These are phyloP conservation scores for Cricetomys ansorgei DNA, from an alignment of 2,113 vertebrate species.

Conservation along the genomic window DNA sequence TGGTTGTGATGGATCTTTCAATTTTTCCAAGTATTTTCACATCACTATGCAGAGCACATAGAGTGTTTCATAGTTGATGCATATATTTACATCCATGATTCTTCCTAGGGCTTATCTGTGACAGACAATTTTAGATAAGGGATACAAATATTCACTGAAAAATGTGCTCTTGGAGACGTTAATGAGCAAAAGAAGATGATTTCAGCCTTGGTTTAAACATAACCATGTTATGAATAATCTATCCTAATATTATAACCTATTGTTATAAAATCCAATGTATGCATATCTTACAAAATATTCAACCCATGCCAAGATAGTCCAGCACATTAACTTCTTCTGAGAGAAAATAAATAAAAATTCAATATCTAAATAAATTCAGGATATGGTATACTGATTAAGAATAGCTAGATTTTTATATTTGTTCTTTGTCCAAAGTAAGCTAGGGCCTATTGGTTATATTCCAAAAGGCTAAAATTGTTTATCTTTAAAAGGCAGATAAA, in stretches of 20 bases:
- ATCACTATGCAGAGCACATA: background rate
- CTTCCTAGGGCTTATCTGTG: background rate
- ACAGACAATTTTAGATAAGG: background rate
- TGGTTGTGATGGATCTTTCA: background rate
- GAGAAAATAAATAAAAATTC: background rate
- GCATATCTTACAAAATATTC: background rate
- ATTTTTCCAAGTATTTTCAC: background rate
- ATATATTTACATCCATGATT: background rate
- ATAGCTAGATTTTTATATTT: background rate
- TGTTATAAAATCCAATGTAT: background rate
- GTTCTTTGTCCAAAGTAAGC: background rate
- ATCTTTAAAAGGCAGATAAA: slow-evolving; percentile 22
- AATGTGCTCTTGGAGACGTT: background rate
- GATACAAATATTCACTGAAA: background rate
- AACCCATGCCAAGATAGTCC: background rate
- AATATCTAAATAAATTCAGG: background rate
- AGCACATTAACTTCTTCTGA: background rate
- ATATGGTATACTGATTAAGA: background rate
- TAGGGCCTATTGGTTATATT: background rate
- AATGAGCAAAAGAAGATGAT: background rate
- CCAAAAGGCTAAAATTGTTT: background rate
- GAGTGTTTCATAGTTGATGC: background rate
- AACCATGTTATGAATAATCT: background rate
- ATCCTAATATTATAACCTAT: background rate
- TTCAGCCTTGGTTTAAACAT: background rate